phyloP scores from a whole-genome alignment of 2,888 invertebrate genomes.

The Perizoma affinitatum region DNA sequence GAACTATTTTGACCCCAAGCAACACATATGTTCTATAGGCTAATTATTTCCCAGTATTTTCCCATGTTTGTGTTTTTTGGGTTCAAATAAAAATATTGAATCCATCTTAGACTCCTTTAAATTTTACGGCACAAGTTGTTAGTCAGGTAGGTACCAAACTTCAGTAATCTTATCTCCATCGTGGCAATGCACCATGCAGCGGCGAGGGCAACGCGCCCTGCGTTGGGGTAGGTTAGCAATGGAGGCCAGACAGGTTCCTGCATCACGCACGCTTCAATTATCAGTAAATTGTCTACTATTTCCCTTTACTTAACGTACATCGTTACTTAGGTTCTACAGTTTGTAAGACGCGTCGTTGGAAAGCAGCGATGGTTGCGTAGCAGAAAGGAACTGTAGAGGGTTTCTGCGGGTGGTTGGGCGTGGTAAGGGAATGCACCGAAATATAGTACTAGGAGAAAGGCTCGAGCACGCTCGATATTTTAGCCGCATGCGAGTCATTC shows the following conservation, averaged over 20 bases:
- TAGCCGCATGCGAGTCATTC: conserved; percentile 34
- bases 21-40: too few relatives aligned
- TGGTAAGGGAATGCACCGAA: conserved; percentile 61
- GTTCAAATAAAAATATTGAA: too few relatives aligned
- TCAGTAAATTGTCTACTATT: conserved; percentile 20
- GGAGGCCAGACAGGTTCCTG: conserved; percentile 57
- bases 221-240: conserved; percentile 74
- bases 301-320: conserved; percentile 35
- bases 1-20: too few relatives aligned
- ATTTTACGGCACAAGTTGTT: neutral
- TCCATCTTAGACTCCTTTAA: too few relatives aligned
- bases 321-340: conserved; percentile 30
- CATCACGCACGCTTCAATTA: conserved; percentile 51
- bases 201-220: conserved; percentile 58
- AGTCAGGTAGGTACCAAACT: too few relatives aligned
- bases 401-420: conserved; percentile 6
- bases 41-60: too few relatives aligned
- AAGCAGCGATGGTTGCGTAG: conserved; percentile 44
- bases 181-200: conserved; percentile 55
- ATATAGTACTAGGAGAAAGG: conserved; percentile 70
- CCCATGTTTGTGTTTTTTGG: too few relatives aligned
- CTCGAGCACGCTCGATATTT: conserved; percentile 52
- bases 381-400: neutral
- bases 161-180: neutral
- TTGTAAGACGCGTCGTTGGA: accelerated